These are phyloP conservation scores for Anolis sagrei DNA, from an alignment of 2,113 vertebrate species.

Conservation along the genomic window DNA sequence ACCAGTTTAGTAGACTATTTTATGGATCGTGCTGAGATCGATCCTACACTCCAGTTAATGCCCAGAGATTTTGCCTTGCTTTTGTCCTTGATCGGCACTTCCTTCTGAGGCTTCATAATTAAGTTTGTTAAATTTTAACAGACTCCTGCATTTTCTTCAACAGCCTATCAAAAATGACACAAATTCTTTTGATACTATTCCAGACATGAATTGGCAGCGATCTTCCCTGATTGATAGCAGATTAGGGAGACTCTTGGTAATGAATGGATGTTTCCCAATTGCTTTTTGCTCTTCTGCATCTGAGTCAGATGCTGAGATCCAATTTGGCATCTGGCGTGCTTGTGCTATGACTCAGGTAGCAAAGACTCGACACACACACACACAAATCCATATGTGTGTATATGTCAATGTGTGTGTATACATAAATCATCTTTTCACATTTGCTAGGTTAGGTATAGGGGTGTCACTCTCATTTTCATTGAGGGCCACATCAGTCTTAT, in stretches of 20 bases:
- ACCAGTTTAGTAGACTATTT: too few species aligned
- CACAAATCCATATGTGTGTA: too few species aligned
- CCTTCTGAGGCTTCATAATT: slow-evolving; percentile 28
- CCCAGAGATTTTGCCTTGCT: too few species aligned
- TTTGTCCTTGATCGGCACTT: slow-evolving; percentile 18
- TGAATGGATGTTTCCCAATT: slow-evolving; percentile 12
- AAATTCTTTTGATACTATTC: slow-evolving; percentile 46
- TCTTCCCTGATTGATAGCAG: slow-evolving; percentile 35
- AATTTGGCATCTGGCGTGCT: slow-evolving; percentile 56
- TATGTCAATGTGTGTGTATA: too few species aligned
- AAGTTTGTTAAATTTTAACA: slow-evolving; percentile 49
- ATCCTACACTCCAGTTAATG: too few species aligned
- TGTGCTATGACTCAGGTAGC: slow-evolving; percentile 35
- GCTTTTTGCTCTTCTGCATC: slow-evolving; percentile 41
- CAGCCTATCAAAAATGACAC: slow-evolving; percentile 34
- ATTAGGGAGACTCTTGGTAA: slow-evolving; percentile 49
- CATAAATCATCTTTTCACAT: too few species aligned
- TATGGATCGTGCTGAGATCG: too few species aligned
- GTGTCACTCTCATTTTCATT: slow-evolving; percentile 31
- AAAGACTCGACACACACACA: background rate
- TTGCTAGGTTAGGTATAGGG: too few species aligned
- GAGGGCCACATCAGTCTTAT: slow-evolving; percentile 31
- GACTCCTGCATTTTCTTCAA: slow-evolving; percentile 2
- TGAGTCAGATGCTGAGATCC: slow-evolving; percentile 24
- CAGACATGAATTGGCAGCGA: slow-evolving; percentile 47